Percentiles rank a stretch among this genome's conserved stretches.
phyloP scores from a whole-genome alignment of 2,113 vertebrate species.

The Fregetta grallaria region DNA sequence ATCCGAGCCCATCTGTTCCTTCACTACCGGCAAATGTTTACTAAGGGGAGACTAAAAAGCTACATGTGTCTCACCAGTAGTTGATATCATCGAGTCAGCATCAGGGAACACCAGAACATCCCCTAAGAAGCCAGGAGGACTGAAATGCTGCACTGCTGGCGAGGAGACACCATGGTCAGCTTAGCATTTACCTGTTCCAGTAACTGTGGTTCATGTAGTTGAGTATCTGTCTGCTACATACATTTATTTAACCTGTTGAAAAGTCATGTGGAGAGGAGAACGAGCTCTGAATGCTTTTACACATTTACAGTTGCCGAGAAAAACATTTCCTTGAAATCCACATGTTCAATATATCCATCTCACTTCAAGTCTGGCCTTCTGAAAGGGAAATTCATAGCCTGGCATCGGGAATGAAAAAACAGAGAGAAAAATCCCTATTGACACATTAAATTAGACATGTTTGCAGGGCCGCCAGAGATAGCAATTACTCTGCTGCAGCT shows the following conservation, averaged over 20 bases:
- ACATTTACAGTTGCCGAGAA: constrained; percentile 17
- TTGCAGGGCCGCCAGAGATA: constrained; percentile 55
- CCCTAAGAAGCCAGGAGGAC: background rate
- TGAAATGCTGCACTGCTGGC: background rate
- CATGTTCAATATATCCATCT: constrained; percentile 58
- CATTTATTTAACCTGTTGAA: constrained; percentile 41
- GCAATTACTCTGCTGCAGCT: constrained; percentile 51
- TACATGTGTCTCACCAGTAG: background rate
- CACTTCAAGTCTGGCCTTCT: constrained; percentile 52
- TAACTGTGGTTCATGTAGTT: background rate
- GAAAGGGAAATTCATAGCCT: constrained; percentile 60
- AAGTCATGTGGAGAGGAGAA: constrained; percentile 15
- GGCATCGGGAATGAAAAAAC: constrained; percentile 51
- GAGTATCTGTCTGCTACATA: background rate
- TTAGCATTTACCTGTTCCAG: background rate
- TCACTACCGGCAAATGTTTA: background rate
- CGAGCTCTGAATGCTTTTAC: constrained; percentile 51
- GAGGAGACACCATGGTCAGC: background rate
- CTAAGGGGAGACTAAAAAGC: background rate
- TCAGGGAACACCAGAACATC: background rate
- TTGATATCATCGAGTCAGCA: background rate
- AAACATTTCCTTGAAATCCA: constrained; percentile 57
- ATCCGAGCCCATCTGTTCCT: constrained; percentile 13
- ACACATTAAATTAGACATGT: constrained; percentile 73
- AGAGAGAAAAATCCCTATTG: constrained; percentile 69